Evolutionary conservation across 1,140 invertebrate genomes (phyloP), one percentile per base, ranked within the genome.

Genomic region (Andrena cerasifolii): DNA sequence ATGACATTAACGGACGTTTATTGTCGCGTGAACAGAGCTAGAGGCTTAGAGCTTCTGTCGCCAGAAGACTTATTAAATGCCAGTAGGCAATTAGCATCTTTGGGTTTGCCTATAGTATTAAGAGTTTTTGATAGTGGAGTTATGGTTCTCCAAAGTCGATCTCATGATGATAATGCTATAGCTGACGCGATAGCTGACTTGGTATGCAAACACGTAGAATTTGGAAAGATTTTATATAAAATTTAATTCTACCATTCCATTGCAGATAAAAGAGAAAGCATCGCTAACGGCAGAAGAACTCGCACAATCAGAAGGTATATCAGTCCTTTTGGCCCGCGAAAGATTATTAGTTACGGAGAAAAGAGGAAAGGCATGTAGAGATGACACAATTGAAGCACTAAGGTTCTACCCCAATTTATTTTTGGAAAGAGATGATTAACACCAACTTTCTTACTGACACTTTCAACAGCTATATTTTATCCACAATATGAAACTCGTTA

Each of bases 1-100:
- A 99, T 99, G 97, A 96, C 97, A 10, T 91, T 99, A 58, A 96
- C 98, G 10, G 99, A 99, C 94, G 98, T 97, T 6, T 99, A 98
- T 93, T 99, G 99, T 93, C 94, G 98, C 83, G 96, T 99, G 6
- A 99, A 99, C 89, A 94, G 97, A 89, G 97, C 97, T 5, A 94
- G 97, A 90, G 97, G 97, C 26, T 92, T 98, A 53, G 96, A 99
- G 93, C 93, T 99, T 6, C 92, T 99, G 47, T 99, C 98, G 6
- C 98, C 98, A 0, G 98, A 99, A 92, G 98, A 99, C 94, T 93
- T 99, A 80, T 92, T 99, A n/a, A 96, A 97, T 93, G 98, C 98
- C 49, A 98, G 98, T 93, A 90, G 94, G 93, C 90, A 94, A 90
- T 87, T 95, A 93, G 90, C 94, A 89, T 87, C 92, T 89, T 88